Evolutionary conservation across 37 sponge, comb jelly and placozoan genomes (phyloP).

Genomic region (Cliona cf. orientalis): DNA sequence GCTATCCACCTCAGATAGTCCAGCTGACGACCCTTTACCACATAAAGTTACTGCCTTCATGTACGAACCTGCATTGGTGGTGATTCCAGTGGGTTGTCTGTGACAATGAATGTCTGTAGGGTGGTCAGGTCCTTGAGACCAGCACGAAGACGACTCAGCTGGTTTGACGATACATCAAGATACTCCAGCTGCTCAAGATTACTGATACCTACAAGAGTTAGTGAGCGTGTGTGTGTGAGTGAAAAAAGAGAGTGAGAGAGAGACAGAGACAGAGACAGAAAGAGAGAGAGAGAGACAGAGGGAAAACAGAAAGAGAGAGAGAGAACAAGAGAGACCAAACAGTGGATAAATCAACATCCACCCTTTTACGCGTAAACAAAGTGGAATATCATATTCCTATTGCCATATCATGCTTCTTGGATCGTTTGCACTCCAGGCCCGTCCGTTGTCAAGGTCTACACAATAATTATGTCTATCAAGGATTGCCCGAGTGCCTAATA

Average conservation of each 20-base stretch:
- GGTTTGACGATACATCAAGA: conserved; percentile 68
- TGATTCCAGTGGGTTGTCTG: conserved; percentile 66
- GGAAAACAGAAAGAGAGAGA: conserved; percentile 4
- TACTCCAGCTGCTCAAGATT: conserved; percentile 33
- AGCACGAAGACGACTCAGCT: conserved; percentile 44
- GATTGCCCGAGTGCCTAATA: too few relatives aligned
- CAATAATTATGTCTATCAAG: too few relatives aligned
- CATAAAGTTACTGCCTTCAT: neutral
- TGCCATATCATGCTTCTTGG: too few relatives aligned
- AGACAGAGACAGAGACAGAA: neutral
- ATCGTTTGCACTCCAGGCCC: too few relatives aligned
- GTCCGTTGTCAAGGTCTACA: too few relatives aligned
- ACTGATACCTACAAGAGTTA: conserved; percentile 22
- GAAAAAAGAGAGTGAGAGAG: neutral
- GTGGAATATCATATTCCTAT: too few relatives aligned
- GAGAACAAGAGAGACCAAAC: conserved; percentile 10
- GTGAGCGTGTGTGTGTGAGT: neutral
- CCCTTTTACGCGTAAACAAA: too few relatives aligned
- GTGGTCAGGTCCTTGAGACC: conserved; percentile 32
- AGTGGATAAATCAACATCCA: neutral
- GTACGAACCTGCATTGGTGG: conserved; percentile 60
- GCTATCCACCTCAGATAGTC: neutral
- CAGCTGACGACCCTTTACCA: neutral
- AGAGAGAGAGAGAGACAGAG: neutral
- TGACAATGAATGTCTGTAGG: conserved; percentile 41